These are phyloP conservation scores for Leistus spinibarbis DNA, from an alignment of 2,888 invertebrate genomes.

Conservation along the genomic window DNA sequence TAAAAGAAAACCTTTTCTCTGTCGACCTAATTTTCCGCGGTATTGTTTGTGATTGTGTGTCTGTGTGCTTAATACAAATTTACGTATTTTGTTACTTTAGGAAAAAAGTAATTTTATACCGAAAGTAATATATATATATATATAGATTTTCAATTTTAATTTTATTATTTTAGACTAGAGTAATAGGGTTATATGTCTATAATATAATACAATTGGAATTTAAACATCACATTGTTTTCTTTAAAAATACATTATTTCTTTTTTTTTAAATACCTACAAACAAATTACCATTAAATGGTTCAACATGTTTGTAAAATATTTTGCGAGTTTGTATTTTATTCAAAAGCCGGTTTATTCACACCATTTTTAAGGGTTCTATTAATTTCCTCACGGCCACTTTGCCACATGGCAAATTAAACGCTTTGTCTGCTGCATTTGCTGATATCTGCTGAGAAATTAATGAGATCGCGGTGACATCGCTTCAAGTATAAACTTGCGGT, in stretches of 20 bases:
- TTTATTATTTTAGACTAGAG: conserved; percentile 25
- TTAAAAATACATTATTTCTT: conserved; percentile 30
- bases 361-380: not conserved
- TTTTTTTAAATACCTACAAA: not conserved
- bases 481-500: no score
- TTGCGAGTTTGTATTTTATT: conserved; percentile 7
- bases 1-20: not conserved
- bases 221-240: conserved; percentile 36
- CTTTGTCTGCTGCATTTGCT: no score
- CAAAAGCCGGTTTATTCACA: not conserved
- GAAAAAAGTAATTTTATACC: conserved; percentile 2
- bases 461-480: no score
- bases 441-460: no score
- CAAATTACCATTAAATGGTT: not conserved
- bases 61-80: not conserved
- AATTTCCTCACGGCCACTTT: not conserved
- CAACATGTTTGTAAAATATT: conserved; percentile 1
- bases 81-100: conserved; percentile 10
- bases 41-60: not conserved
- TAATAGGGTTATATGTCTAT: conserved; percentile 30
- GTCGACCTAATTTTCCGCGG: not conserved
- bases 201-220: conserved; percentile 36
- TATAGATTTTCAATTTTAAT: not conserved
- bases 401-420: no score
- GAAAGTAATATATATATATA: not conserved